Evolutionary conservation across 1,140 invertebrate species (phyloP), one percentile per base, ranked within the genome.

Genomic region (Drosophila subobscura): DNA sequence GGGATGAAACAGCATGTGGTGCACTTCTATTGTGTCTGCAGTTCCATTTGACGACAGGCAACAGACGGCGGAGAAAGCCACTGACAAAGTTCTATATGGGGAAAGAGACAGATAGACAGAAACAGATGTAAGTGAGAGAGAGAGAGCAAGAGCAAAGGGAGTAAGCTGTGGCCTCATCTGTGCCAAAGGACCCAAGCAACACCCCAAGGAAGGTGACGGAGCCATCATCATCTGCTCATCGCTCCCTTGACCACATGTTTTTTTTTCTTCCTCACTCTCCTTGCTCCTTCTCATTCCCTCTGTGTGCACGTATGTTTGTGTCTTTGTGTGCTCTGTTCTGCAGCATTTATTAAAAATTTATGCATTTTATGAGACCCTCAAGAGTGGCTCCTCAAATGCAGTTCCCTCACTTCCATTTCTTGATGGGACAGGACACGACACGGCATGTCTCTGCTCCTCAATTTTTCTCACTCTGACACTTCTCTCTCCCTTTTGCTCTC

Each of bases 341-440:
- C 54, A 52, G 63, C 46, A 59, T 66, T 85, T 86, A 85, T 85
- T 86, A 85, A 86, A 85, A 85, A 85, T 85, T 67, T 70, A 86
- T 86, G 73, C 77, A 85, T 66, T 71, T 85, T 86, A 85, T 80
- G 63, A 46, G 50, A 67, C 72, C 46, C 64, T 47, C 22, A 57
- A 73, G 64, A 25, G 51, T 47, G 41, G 59, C 49, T 59, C 49
- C 70, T 50, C 20, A 20, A 64, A 56, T 70, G 74, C 74, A 72
- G 58, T 51, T 56, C 41, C 22, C 29, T 20, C 22, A 16, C 61
- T 70, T 1, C 49, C 50, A 58, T 59, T 59, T 33, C 47, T 46
- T 67, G 54, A 72, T 77, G 16, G 16, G 16, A 20, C n/a, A n/a
- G 61, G 60, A 67, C 74, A 63, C 3, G 25, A 27, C 25, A 27